Evolutionary conservation across 2,113 vertebrate genomes (phyloP).

Genomic region (Marmota flaviventris): DNA sequence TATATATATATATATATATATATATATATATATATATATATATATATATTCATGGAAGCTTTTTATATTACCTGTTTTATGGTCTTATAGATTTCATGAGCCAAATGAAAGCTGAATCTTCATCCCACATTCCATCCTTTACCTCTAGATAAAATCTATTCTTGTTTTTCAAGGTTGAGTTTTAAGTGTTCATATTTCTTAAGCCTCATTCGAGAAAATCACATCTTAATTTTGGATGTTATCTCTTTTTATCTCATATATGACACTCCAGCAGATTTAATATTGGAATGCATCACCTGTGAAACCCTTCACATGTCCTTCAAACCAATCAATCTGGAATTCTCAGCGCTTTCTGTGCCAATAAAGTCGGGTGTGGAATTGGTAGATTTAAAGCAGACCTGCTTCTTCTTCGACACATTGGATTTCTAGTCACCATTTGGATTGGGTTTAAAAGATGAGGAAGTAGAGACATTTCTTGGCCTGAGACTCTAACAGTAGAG

Average conservation of each 20-base stretch:
- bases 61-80: slow-evolving; percentile 76
- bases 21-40: too few species aligned
- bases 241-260: too few species aligned
- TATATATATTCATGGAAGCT: background rate
- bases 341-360: background rate
- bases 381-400: too few species aligned
- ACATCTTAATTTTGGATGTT: too few species aligned
- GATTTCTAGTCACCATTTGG: background rate
- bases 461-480: slow-evolving; percentile 8
- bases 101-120: slow-evolving; percentile 75
- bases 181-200: too few species aligned
- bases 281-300: slow-evolving; percentile 67
- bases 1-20: too few species aligned
- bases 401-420: background rate
- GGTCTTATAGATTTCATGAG: background rate
- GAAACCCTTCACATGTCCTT: slow-evolving; percentile 5
- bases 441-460: background rate
- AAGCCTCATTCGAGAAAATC: too few species aligned
- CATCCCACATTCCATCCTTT: slow-evolving; percentile 77
- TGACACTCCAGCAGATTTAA: slow-evolving; percentile 18
- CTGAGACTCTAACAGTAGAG: slow-evolving; percentile 89
- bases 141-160: slow-evolving; percentile 56
- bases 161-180: too few species aligned
- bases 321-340: too few species aligned
- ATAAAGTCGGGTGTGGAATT: background rate